A percentile compares a stretch with the other conserved stretches of the same genome.
Evolutionary conservation across 2,113 vertebrate species (phyloP).

Genomic region (Entelurus aequoreus): DNA sequence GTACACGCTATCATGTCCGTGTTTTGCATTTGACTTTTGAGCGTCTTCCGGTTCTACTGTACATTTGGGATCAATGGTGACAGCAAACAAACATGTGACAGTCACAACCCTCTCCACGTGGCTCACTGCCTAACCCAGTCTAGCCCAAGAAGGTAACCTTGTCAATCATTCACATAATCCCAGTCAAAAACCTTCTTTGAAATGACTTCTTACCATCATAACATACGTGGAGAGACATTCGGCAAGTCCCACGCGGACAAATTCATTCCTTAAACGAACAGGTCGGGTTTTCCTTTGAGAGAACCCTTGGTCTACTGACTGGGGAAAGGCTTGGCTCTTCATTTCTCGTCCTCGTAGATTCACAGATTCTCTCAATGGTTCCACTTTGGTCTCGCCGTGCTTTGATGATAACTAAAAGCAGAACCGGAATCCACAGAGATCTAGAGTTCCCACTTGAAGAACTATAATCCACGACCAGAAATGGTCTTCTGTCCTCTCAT

Average conservation of each 20-base stretch:
- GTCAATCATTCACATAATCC: slow-evolving; percentile 32
- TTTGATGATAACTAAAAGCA: neutral
- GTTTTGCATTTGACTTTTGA: neutral
- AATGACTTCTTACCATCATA: slow-evolving; percentile 78
- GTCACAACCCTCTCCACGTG: slow-evolving; percentile 26
- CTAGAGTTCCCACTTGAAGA: neutral
- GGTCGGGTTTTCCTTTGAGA: slow-evolving; percentile 14
- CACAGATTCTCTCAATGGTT: neutral
- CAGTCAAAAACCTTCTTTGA: neutral
- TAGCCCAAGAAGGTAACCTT: slow-evolving; percentile 24
- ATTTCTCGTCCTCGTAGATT: slow-evolving; percentile 18
- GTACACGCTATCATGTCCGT: too few species aligned
- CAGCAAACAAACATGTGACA: slow-evolving; percentile 47
- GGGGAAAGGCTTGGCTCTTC: slow-evolving; percentile 35
- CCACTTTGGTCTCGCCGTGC: neutral
- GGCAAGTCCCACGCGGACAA: slow-evolving; percentile 71
- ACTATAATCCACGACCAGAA: slow-evolving; percentile 10
- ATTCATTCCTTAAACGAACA: slow-evolving; percentile 57
- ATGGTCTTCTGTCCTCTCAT: neutral
- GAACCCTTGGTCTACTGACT: slow-evolving; percentile 27
- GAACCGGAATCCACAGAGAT: slow-evolving; percentile 1
- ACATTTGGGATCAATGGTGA: slow-evolving; percentile 30
- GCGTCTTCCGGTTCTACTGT: slow-evolving; percentile 4
- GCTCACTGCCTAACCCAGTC: slow-evolving; percentile 16
- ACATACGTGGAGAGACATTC: slow-evolving; percentile 76